Evolutionary conservation across 92 coral and sea anemone species (phyloP), one percentile per base, ranked within the genome.

Genomic region (Anthopleura xanthogrammica): DNA sequence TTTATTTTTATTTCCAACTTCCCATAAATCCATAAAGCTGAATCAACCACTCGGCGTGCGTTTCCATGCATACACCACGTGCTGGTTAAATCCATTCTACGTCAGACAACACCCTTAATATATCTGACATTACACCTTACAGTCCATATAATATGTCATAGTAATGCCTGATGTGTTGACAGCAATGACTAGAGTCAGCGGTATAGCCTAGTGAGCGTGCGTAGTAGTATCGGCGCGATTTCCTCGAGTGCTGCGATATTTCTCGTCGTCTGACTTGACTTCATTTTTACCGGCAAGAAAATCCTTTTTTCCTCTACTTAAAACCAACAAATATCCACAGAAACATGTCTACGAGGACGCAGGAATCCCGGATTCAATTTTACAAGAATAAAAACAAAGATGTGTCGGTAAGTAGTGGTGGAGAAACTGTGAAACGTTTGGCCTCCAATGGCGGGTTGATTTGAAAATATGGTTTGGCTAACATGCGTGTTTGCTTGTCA

Each of bases 361-460:
- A 90, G 68, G 99, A 97, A 72, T 87, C 98, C 80, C 90, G 99
- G 72, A 50, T 94, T 57, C 88, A 89, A 76, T 92, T 82, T 77
- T 97, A 97, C 90, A 97, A 97, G 87, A 92, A 97, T 90, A 97
- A 97, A 84, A 98, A 97, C 89, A 92, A 93, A 91, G 98, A 97
- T 84, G 95, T 89, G 56, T 77, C 95, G 90, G 99, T 97, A 70
- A 88, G 99, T 92, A 55, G 66, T 82, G 74, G 72, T 42, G 54
- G 75, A 65, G 75, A 72, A 46, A 72, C 40, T 77, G 82, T 48
- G 62, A 20, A 55, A 79, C 60, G 41, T 42, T 57, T 52, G 52
- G 68, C 80, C 43, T 74, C 82, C 58, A 76, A 80, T 88, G 93
- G 92, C 93, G 95, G 91, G 93, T 85, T 82, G 81, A 89, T 86